Percentiles rank a stretch among this genome's conserved stretches.
Evolutionary conservation across 2,797 vertebrate genomes (phyloP).

Genomic region (Pangasius djambal): DNA sequence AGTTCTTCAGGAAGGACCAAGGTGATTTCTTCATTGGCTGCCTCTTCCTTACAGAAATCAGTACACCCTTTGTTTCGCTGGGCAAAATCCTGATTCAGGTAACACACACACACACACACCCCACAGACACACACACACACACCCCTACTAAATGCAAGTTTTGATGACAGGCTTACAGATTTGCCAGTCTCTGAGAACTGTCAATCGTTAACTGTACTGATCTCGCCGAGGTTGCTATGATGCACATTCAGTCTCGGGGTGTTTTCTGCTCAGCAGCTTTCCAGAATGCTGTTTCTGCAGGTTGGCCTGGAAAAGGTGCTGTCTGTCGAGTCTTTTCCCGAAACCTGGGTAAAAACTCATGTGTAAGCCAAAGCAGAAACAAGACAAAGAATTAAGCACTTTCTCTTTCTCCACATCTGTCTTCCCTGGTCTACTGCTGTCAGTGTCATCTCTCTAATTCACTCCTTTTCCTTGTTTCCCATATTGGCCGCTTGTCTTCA

Average conservation of each 20-base stretch:
- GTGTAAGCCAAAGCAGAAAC: slow-evolving; percentile 17
- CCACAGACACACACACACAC: slow-evolving; percentile 9
- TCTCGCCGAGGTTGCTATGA: background rate
- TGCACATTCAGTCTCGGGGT: background rate
- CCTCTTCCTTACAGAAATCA: slow-evolving; percentile 94
- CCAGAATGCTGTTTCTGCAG: slow-evolving; percentile 34
- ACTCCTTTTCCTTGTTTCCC: background rate
- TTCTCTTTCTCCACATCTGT: background rate
- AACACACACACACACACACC: slow-evolving; percentile 46
- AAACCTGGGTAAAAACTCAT: slow-evolving; percentile 19
- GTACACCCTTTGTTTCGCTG: slow-evolving; percentile 95
- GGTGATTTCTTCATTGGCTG: slow-evolving; percentile 97
- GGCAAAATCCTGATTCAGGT: slow-evolving; percentile 97
- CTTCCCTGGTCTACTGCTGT: too few species aligned
- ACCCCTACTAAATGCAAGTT: background rate
- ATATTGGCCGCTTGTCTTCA: background rate
- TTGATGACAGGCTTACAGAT: slow-evolving; percentile 17
- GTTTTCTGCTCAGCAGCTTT: slow-evolving; percentile 46
- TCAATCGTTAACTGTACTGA: slow-evolving; percentile 22
- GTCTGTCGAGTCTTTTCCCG: slow-evolving; percentile 20
- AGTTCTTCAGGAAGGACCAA: slow-evolving; percentile 88
- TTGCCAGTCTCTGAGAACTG: slow-evolving; percentile 10
- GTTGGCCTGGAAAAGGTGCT: slow-evolving; percentile 19
- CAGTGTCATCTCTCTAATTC: background rate
- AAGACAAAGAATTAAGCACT: background rate